Conservation (phyloP, 1,140 invertebrate genomes). For the Pachypeltis micranthus region DNA sequence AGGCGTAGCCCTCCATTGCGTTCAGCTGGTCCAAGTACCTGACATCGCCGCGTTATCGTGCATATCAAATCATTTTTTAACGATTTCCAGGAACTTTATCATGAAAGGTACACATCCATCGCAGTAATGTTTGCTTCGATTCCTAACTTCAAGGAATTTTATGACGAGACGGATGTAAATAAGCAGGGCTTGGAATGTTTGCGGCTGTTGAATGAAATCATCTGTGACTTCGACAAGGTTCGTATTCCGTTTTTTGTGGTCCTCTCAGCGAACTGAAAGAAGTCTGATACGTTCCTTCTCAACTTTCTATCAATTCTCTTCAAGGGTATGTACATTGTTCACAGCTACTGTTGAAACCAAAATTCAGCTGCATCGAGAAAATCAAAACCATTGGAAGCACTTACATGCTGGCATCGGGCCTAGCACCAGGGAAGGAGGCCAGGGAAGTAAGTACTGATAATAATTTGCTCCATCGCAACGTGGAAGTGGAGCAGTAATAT, state of each 20-base stretch:
- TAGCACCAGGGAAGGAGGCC: slow-evolving; percentile 75
- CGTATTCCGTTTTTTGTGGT: neutral
- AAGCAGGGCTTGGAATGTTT: slow-evolving; percentile 93
- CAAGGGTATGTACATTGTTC: slow-evolving; percentile 31
- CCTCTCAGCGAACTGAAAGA: neutral
- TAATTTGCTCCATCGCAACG: too few species aligned
- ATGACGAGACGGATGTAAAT: slow-evolving; percentile 93
- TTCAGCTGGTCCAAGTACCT: too few species aligned
- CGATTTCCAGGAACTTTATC: slow-evolving; percentile 68
- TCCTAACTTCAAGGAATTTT: slow-evolving; percentile 97
- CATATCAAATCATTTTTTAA: neutral
- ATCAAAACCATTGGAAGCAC: slow-evolving; percentile 98
- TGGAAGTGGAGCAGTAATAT: too few species aligned
- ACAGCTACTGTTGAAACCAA: slow-evolving; percentile 78
- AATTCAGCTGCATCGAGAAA: slow-evolving; percentile 93
- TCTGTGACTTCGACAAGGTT: slow-evolving; percentile 97
- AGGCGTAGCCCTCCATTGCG: too few species aligned
- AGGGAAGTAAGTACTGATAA: slow-evolving; percentile 45
- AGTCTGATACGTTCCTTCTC: too few species aligned
- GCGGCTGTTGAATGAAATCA: slow-evolving; percentile 91
- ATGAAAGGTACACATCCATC: slow-evolving; percentile 85
- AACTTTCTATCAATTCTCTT: too few species aligned
- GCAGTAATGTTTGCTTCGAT: slow-evolving; percentile 98
- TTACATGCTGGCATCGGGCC: slow-evolving; percentile 93
- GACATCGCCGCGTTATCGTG: too few species aligned